phyloP scores from a whole-genome alignment of 2,888 invertebrate species.

The Dendrolimus houi region DNA sequence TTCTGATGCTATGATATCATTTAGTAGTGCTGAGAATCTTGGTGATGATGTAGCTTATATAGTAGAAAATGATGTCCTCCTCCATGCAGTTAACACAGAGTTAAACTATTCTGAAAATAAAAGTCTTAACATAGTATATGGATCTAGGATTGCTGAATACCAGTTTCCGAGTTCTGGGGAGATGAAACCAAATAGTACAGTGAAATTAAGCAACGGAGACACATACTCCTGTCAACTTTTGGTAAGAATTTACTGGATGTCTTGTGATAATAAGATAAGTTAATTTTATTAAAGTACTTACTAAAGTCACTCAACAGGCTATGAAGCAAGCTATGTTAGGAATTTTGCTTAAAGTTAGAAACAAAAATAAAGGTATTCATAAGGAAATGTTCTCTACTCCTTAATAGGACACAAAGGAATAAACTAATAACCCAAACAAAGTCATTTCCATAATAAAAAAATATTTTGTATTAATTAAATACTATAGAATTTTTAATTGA shows the following conservation, averaged over 20 bases:
- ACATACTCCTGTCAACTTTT: slow-evolving; percentile 80
- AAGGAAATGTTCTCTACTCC: no score
- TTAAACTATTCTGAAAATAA: slow-evolving; percentile 53
- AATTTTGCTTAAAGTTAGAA: no score
- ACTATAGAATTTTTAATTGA: no score
- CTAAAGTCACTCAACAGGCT: no score
- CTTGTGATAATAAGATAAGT: no score
- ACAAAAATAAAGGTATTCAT: no score
- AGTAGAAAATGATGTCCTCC: slow-evolving; percentile 94
- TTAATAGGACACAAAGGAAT: no score
- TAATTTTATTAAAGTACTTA: no score
- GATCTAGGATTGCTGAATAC: slow-evolving; percentile 81
- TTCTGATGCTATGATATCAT: slow-evolving; percentile 92
- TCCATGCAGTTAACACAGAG: slow-evolving; percentile 82
- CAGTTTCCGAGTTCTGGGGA: slow-evolving; percentile 60
- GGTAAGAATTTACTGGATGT: slow-evolving; percentile 66
- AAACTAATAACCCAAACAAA: no score
- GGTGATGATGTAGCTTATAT: slow-evolving; percentile 90
- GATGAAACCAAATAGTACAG: slow-evolving; percentile 37
- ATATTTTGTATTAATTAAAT: no score
- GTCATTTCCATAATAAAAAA: no score
- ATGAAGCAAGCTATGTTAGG: no score
- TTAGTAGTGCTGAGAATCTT: slow-evolving; percentile 82
- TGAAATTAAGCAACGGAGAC: slow-evolving; percentile 80
- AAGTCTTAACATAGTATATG: slow-evolving; percentile 82